Evolutionary conservation across 2,888 invertebrate genomes (phyloP).

Genomic region (Euzophera pinguis): DNA sequence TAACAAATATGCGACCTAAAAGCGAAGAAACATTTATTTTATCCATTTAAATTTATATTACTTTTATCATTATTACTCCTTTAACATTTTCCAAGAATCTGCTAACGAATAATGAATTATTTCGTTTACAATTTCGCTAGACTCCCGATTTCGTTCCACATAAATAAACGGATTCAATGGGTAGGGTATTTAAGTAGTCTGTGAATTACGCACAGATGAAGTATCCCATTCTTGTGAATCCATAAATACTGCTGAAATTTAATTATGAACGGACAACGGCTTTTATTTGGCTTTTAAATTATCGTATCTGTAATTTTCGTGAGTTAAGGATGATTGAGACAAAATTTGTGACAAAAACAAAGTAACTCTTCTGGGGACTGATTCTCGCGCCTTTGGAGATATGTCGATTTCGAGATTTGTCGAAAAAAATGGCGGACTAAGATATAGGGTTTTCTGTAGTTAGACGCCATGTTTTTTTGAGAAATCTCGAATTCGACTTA

Average conservation of each 20-base stretch:
- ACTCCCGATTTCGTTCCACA: neutral
- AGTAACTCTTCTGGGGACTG: no score
- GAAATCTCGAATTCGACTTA: no score
- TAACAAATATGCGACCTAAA: no score
- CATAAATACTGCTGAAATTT: constrained; percentile 1
- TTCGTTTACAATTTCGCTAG: neutral
- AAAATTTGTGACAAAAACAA: neutral
- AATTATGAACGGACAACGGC: neutral
- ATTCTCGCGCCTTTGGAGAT: no score
- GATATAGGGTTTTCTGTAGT: no score
- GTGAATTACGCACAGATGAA: neutral
- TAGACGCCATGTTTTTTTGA: no score
- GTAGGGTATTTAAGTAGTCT: neutral
- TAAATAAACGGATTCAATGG: neutral
- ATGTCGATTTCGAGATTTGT: no score
- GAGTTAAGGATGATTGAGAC: neutral
- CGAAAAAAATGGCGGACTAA: no score
- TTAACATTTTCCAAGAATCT: neutral
- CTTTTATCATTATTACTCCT: no score
- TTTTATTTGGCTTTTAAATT: constrained; percentile 5
- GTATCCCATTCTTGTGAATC: neutral
- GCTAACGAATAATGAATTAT: neutral
- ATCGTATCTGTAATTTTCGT: constrained; percentile 1
- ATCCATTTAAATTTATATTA: no score
- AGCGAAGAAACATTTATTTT: no score